Evolutionary conservation across 1,140 invertebrate genomes (phyloP).

Genomic region (Elysia chlorotica): DNA sequence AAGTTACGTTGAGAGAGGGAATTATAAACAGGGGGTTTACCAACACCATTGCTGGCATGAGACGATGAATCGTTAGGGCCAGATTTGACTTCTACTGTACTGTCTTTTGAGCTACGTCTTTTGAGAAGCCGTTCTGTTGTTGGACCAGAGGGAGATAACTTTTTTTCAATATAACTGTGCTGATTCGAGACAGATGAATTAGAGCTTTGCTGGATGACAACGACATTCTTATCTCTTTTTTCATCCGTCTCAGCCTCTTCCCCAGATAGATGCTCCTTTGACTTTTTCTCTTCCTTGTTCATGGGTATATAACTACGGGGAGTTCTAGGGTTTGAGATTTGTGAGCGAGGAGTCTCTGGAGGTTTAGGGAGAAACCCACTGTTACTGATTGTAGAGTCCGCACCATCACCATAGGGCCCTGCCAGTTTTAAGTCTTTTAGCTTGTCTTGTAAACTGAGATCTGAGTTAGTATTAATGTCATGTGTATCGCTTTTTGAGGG

Average conservation of each 20-base stretch:
- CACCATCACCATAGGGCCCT: constrained; percentile 31
- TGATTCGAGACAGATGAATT: no score
- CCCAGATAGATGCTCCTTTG: constrained; percentile 40
- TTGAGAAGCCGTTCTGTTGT: neutral
- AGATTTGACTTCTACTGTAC: neutral
- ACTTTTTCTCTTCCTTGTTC: constrained; percentile 43
- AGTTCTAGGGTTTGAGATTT: constrained; percentile 22
- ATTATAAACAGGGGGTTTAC: no score
- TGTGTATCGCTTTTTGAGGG: no score
- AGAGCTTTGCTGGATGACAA: no score
- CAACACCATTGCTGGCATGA: no score
- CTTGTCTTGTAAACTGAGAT: constrained; percentile 40
- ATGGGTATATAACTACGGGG: constrained; percentile 2
- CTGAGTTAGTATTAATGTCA: neutral
- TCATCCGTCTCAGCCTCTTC: constrained; percentile 36
- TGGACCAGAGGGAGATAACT: no score
- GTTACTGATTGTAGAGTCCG: constrained; percentile 40
- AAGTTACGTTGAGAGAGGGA: no score
- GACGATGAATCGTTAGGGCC: no score
- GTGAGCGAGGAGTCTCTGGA: constrained; percentile 42
- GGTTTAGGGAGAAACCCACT: constrained; percentile 49
- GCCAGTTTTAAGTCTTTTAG: constrained; percentile 45
- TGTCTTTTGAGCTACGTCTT: neutral
- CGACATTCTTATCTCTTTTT: constrained; percentile 40
- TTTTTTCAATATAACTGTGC: no score